phyloP scores from a whole-genome alignment of 2,888 invertebrate species.

The Lomographa bimaculata region DNA sequence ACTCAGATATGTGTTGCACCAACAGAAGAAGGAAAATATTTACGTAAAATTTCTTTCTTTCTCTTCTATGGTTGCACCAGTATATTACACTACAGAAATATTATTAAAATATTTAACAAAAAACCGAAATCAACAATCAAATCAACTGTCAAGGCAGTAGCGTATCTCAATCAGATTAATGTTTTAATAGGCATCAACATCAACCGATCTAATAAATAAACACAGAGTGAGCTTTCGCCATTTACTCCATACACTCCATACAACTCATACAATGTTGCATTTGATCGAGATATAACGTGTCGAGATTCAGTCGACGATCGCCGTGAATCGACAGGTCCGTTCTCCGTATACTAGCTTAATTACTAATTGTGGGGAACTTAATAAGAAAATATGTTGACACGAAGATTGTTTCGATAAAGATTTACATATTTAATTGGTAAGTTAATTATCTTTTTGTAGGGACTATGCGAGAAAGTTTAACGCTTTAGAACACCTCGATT shows the following conservation, averaged over 20 bases:
- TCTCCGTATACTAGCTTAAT: not conserved
- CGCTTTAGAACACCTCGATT: too few relatives aligned
- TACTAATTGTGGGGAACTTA: slow-evolving; percentile 1
- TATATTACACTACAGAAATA: too few relatives aligned
- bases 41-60: too few relatives aligned
- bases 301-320: slow-evolving; percentile 2
- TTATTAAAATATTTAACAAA: too few relatives aligned
- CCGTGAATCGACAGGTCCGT: slow-evolving; percentile 7
- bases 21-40: too few relatives aligned
- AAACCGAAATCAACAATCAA: slow-evolving; percentile 2
- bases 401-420: too few relatives aligned
- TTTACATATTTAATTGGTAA: too few relatives aligned
- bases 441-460: too few relatives aligned
- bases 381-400: not conserved
- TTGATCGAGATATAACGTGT: slow-evolving; percentile 14
- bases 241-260: too few relatives aligned
- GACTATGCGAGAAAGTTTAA: too few relatives aligned
- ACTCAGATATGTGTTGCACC: too few relatives aligned
- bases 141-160: slow-evolving; percentile 3
- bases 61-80: too few relatives aligned
- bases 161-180: slow-evolving; percentile 19
- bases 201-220: slow-evolving; percentile 14
- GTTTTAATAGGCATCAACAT: slow-evolving; percentile 21
- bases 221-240: slow-evolving; percentile 5
- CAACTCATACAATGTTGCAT: slow-evolving; percentile 24